phyloP scores from a whole-genome alignment of 2,113 vertebrate genomes.

The Gnathonemus echidnorhynchus region DNA sequence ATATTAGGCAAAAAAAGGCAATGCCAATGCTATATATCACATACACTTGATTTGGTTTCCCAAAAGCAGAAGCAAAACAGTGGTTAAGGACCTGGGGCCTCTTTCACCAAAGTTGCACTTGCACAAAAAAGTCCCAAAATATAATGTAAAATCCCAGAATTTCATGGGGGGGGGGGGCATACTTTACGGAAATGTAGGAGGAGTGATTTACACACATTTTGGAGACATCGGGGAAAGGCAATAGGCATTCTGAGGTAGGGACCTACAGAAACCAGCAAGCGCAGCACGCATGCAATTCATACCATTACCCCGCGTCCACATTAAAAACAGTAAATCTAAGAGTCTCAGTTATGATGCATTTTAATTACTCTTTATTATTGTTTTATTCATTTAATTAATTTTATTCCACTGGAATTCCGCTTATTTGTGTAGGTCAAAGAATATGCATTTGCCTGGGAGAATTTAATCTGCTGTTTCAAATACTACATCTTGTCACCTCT shows the following conservation, averaged over 20 bases:
- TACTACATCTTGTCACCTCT: background rate
- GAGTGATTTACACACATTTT: background rate
- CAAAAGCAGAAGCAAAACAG: background rate
- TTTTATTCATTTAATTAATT: no score
- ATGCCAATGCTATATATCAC: background rate
- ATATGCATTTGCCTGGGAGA: background rate
- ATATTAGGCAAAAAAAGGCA: background rate
- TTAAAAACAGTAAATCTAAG: background rate
- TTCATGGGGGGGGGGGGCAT: no score
- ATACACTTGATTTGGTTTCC: background rate
- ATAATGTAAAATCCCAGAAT: background rate
- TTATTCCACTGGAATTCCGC: no score
- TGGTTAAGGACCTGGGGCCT: background rate
- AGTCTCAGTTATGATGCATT: no score
- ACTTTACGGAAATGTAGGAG: no score
- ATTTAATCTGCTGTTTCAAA: background rate
- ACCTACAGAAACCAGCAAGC: background rate
- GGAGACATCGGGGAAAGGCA: background rate
- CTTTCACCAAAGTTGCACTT: background rate
- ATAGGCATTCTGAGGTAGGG: background rate
- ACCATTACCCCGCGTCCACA: background rate
- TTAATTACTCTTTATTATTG: no score
- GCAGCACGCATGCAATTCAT: no score
- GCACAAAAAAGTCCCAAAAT: background rate
- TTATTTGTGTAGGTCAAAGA: background rate